These are phyloP conservation scores for Phycodurus eques DNA, from an alignment of 2,113 vertebrate genomes.

Conservation along the genomic window DNA sequence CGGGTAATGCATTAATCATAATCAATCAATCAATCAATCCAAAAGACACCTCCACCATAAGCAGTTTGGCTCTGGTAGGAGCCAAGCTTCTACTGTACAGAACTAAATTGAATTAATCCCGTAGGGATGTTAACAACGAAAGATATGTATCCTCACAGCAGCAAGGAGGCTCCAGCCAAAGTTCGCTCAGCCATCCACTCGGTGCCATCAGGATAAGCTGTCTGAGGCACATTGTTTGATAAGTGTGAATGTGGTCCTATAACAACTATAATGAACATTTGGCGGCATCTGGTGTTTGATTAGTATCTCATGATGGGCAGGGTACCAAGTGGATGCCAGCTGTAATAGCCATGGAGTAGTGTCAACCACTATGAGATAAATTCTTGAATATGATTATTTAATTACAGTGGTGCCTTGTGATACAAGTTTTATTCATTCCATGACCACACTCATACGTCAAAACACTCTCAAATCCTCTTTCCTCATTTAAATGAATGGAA, in stretches of 20 bases:
- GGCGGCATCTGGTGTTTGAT: constrained; percentile 32
- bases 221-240: constrained; percentile 11
- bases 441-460: not conserved
- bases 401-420: not conserved
- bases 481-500: not conserved
- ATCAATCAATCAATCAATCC: constrained; percentile 41
- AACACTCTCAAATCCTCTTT: not conserved
- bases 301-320: constrained; percentile 14
- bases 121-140: constrained; percentile 3
- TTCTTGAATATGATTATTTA: not conserved
- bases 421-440: not conserved
- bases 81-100: not conserved
- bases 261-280: constrained; percentile 2
- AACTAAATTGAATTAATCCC: too few relatives aligned
- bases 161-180: constrained; percentile 34
- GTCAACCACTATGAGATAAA: constrained; percentile 7
- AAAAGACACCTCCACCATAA: not conserved
- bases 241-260: not conserved
- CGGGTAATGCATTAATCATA: constrained; percentile 53
- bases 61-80: constrained; percentile 7
- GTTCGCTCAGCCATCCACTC: constrained; percentile 21
- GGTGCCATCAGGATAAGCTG: not conserved
- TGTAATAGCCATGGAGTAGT: not conserved
- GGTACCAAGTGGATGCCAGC: constrained; percentile 1
- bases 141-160: constrained; percentile 31